Evolutionary conservation across 2,888 invertebrate species (phyloP).

Genomic region (Dascillus cervinus): DNA sequence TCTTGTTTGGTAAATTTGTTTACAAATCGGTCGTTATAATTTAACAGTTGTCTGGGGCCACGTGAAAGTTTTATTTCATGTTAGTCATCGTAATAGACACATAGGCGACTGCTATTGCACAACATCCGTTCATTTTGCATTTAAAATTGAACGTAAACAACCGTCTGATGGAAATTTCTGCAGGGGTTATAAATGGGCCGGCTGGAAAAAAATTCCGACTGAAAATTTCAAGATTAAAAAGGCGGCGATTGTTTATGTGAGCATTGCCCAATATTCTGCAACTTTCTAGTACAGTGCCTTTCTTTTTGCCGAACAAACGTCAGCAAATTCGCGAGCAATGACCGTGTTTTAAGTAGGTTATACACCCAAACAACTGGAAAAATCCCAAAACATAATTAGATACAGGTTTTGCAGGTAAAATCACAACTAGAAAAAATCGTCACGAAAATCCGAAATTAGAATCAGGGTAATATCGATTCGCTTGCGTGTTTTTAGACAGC

Average conservation of each 20-base stretch:
- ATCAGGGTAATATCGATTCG: no score
- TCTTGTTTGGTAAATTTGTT: no score
- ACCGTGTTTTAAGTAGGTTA: conserved; percentile 26
- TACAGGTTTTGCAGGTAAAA: no score
- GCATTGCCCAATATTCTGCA: conserved; percentile 24
- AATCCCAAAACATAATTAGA: conserved; percentile 8
- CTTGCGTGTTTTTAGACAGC: no score
- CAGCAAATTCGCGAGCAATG: conserved; percentile 24
- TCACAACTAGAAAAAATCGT: no score
- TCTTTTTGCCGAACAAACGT: conserved; percentile 22
- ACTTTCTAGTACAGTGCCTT: conserved; percentile 24
- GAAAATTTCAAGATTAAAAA: not conserved
- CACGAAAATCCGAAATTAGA: no score
- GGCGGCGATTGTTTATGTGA: conserved; percentile 5
- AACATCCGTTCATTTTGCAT: conserved; percentile 6
- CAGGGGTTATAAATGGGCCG: not conserved
- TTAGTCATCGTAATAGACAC: conserved; percentile 12
- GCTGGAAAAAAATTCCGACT: not conserved
- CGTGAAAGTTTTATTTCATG: conserved; percentile 16
- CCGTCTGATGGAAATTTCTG: no score
- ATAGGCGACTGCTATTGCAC: conserved; percentile 10
- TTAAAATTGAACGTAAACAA: not conserved
- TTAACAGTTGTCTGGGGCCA: conserved; percentile 5
- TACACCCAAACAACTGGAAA: conserved; percentile 19
- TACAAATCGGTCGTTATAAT: no score